phyloP scores from a whole-genome alignment of 2,888 invertebrate species.

The Leuctra nigra region DNA sequence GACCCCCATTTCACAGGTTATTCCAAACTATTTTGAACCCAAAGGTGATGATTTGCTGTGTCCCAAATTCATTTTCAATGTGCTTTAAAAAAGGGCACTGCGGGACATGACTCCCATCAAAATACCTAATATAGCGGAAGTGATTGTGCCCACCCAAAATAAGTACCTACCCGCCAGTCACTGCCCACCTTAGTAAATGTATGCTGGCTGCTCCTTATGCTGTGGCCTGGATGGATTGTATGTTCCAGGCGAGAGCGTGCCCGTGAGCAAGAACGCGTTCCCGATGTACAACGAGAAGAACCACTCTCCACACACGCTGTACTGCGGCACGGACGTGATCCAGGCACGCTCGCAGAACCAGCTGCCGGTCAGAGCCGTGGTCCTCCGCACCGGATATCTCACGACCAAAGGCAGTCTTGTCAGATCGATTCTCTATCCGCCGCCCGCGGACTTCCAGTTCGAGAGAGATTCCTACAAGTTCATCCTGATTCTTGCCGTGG shows the following conservation, averaged over 20 bases:
- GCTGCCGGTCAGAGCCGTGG: conserved; percentile 34
- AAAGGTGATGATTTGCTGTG: too few species aligned
- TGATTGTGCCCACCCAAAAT: too few species aligned
- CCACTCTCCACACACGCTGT: not conserved
- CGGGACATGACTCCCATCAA: too few species aligned
- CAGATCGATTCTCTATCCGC: conserved; percentile 49
- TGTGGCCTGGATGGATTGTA: too few species aligned
- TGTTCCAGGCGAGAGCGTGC: conserved; percentile 91
- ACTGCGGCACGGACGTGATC: conserved; percentile 17
- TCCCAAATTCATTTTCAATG: too few species aligned
- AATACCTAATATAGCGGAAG: too few species aligned
- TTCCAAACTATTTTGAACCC: too few species aligned
- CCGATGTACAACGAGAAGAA: conserved; percentile 74
- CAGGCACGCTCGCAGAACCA: conserved; percentile 16
- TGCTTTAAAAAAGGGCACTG: too few species aligned
- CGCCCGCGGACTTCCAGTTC: conserved; percentile 50
- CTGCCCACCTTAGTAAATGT: too few species aligned
- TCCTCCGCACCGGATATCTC: conserved; percentile 40
- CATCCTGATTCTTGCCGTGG: conserved; percentile 43
- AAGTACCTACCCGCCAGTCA: too few species aligned
- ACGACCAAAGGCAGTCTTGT: conserved; percentile 48
- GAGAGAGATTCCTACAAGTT: conserved; percentile 46
- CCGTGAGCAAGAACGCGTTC: conserved; percentile 76
- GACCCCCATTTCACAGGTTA: too few species aligned
- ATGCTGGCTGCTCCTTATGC: too few species aligned